A percentile compares a stretch with the other conserved stretches of the same genome.
These are phyloP conservation scores for Mormyrops attenuatus DNA, from an alignment of 2,797 vertebrate species.

Conservation along the genomic window DNA sequence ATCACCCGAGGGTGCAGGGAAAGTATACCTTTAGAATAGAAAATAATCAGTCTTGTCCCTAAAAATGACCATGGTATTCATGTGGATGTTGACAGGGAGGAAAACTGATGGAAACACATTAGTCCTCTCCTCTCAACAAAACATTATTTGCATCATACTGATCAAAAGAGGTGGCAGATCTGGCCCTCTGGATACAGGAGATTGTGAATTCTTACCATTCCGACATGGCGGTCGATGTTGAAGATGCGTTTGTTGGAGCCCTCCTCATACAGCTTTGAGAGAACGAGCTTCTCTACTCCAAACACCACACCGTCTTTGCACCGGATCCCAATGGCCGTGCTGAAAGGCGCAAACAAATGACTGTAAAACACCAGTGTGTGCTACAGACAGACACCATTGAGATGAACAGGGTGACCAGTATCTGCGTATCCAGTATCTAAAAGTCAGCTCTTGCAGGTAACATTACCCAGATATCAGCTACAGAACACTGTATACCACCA, in stretches of 20 bases:
- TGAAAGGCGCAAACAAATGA: slow-evolving; percentile 48
- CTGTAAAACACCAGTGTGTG: neutral
- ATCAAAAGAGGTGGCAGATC: neutral
- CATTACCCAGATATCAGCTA: neutral
- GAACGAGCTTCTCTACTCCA: slow-evolving; percentile 90
- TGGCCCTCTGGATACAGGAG: neutral
- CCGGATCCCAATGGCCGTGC: slow-evolving; percentile 91
- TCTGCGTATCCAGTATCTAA: neutral
- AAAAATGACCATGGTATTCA: neutral
- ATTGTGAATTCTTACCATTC: slow-evolving; percentile 74
- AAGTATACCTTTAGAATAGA: neutral
- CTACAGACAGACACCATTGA: neutral
- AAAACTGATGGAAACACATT: neutral
- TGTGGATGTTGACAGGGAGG: neutral
- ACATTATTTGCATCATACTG: neutral
- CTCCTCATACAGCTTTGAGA: slow-evolving; percentile 96
- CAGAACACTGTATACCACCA: neutral
- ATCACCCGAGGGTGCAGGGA: neutral
- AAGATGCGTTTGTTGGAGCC: slow-evolving; percentile 98
- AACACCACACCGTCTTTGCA: slow-evolving; percentile 97
- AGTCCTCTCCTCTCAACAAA: neutral
- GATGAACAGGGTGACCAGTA: neutral
- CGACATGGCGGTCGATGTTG: slow-evolving; percentile 91
- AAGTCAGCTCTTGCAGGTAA: neutral
- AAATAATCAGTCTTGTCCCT: neutral